A percentile compares a stretch with the other conserved stretches of the same genome.
phyloP scores from a whole-genome alignment of 1,140 invertebrate species.

The Papilio dardanus region DNA sequence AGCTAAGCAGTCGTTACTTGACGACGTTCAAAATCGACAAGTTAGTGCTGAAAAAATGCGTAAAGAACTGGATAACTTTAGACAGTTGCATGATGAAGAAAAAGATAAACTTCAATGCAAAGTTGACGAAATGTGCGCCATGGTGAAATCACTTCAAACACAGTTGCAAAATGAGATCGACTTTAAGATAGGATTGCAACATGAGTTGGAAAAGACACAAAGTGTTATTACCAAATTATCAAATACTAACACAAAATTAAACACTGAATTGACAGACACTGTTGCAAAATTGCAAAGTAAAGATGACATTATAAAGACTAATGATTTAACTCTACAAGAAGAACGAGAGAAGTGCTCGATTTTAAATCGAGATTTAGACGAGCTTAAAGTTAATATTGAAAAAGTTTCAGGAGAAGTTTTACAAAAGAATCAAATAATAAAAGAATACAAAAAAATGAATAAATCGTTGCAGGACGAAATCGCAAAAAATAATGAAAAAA shows the following conservation, averaged over 20 bases:
- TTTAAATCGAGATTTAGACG: conserved; percentile 31
- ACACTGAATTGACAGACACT: conserved; percentile 35
- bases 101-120: conserved; percentile 50
- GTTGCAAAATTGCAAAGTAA: conserved; percentile 41
- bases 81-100: conserved; percentile 49
- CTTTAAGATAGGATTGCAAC: conserved; percentile 55
- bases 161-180: conserved; percentile 63
- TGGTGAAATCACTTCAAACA: conserved; percentile 54
- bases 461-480: conserved; percentile 40
- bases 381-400: conserved; percentile 30
- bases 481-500: conserved; percentile 12
- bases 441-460: conserved; percentile 24
- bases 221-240: conserved; percentile 40
- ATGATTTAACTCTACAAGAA: conserved; percentile 44
- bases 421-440: conserved; percentile 30
- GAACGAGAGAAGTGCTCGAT: conserved; percentile 34
- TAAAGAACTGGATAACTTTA: conserved; percentile 56
- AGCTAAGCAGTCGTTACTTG: conserved; percentile 47
- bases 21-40: conserved; percentile 53
- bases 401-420: conserved; percentile 33
- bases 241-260: conserved; percentile 35
- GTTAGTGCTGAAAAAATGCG: conserved; percentile 50
- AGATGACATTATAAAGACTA: conserved; percentile 40
- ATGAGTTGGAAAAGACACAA: conserved; percentile 43
- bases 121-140: conserved; percentile 59